phyloP scores from a whole-genome alignment of 2,113 vertebrate species.

The Melanotaenia duboulayi region DNA sequence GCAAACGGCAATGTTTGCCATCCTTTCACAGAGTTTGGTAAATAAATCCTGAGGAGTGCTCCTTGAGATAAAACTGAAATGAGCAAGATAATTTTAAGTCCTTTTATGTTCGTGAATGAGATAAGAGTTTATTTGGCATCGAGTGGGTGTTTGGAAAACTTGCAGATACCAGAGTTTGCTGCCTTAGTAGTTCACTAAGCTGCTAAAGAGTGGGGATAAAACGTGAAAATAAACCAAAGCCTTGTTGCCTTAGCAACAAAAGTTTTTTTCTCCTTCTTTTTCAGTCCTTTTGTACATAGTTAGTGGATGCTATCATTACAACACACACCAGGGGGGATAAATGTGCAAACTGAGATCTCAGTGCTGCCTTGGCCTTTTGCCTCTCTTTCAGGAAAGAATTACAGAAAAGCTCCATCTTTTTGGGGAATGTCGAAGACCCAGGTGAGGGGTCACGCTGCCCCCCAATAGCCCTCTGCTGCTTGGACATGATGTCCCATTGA shows the following conservation, averaged over 20 bases:
- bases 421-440: conserved; percentile 52
- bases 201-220: conserved; percentile 31
- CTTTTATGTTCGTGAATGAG: conserved; percentile 17
- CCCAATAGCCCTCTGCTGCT: conserved; percentile 68
- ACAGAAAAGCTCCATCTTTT: conserved; percentile 43
- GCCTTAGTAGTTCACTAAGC: conserved; percentile 26
- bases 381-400: conserved; percentile 58
- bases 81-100: conserved; percentile 25
- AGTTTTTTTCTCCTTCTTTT: conserved; percentile 48
- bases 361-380: conserved; percentile 56
- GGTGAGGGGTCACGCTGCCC: conserved; percentile 71
- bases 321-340: conserved; percentile 56
- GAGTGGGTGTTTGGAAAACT: conserved; percentile 43
- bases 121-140: conserved; percentile 32
- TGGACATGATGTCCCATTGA: conserved; percentile 66
- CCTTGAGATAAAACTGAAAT: conserved; percentile 29
- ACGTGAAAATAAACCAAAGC: conserved; percentile 21
- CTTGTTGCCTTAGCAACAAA: conserved; percentile 71
- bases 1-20: conserved; percentile 63
- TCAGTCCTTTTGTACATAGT: conserved; percentile 62
- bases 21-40: conserved; percentile 56
- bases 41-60: conserved; percentile 54
- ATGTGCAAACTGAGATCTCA: conserved; percentile 34
- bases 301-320: conserved; percentile 66
- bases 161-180: conserved; percentile 25